phyloP scores from a whole-genome alignment of 2,113 vertebrate genomes.

The Coptodon rendalli region DNA sequence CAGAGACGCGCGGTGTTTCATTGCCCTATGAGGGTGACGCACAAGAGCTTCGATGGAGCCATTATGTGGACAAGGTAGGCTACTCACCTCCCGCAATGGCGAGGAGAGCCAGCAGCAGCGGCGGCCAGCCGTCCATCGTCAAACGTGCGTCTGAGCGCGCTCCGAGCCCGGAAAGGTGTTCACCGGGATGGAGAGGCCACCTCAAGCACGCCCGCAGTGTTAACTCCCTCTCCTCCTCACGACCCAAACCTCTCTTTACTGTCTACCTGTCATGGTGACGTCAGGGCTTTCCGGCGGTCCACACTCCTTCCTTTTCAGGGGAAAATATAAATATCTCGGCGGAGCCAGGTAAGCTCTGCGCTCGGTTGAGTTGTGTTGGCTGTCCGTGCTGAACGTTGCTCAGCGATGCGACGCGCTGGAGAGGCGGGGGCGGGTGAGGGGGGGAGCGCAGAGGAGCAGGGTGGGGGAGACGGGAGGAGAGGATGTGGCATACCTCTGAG shows the following conservation, averaged over 20 bases:
- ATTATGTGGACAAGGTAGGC: slow-evolving; percentile 12
- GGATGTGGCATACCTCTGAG: slow-evolving; percentile 22
- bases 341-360: slow-evolving; percentile 41
- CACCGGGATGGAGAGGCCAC: slow-evolving; percentile 46
- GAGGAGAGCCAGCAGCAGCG: slow-evolving; percentile 65
- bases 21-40: not conserved
- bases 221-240: slow-evolving; percentile 20
- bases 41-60: slow-evolving; percentile 29
- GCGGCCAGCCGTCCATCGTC: slow-evolving; percentile 64
- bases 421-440: slow-evolving; percentile 30
- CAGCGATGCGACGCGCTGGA: slow-evolving; percentile 50
- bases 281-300: slow-evolving; percentile 10
- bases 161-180: slow-evolving; percentile 54
- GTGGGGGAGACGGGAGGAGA: not conserved
- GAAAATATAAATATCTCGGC: not conserved
- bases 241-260: slow-evolving; percentile 31
- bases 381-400: slow-evolving; percentile 17
- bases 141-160: slow-evolving; percentile 37
- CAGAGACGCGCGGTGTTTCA: not conserved
- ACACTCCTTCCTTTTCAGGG: not conserved
- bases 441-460: not conserved
- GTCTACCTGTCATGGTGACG: slow-evolving; percentile 53
- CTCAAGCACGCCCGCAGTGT: slow-evolving; percentile 40
- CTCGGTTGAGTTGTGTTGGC: slow-evolving; percentile 11
- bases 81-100: slow-evolving; percentile 74